Base-by-base conservation (phyloP, 1,140 invertebrate species). In the Tribolium madens region DNA sequence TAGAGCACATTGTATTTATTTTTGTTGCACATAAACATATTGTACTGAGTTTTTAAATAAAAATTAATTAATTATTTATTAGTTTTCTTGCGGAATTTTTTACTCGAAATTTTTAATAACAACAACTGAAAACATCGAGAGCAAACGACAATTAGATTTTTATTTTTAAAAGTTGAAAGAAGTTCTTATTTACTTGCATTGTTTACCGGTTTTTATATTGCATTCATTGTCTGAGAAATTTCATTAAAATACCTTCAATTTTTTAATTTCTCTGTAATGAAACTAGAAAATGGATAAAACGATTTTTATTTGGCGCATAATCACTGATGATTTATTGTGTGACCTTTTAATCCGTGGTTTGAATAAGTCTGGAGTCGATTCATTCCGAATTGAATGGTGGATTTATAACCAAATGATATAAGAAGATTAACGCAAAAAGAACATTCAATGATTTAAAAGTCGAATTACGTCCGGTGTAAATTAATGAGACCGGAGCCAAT, bases 1-100 rank as follows among this genome's bases (percentile, higher is more conserved):
- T 57, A 57, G 21, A 31, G 46, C 13, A 47, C 13, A 13, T 64
- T 64, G 17, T 64, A 31, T 64, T 64, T 64, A 26, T 64, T 64
- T 31, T 64, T 12, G 4, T 64, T 33, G 21, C 21, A 64, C 21
- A n/a, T 26, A n/a, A 64, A 33, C 6, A 12, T 64, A 33, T 64
- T 64, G 57, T 64, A 64, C 57, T 64, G 57, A 64, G 57, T 64
- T 64, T 64, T 64, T 64, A 64, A 57, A 64, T 33, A 4, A 42
- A 64, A 64, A 64, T 33, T 12, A 33, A 33, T 31, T 31, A 64
- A 64, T 33, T 64, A 64, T 60, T 60, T 60, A 1, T 10, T 17
- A 1, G 10, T 26, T 60, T 60, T n/a, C n/a, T 26, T 3, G 18
- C 9, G 3, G n/a, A n/a, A n/a, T n/a, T n/a, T n/a, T n/a, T n/a